Base-by-base conservation (phyloP, 2,888 invertebrate genomes). In the Melanophora roralis region DNA sequence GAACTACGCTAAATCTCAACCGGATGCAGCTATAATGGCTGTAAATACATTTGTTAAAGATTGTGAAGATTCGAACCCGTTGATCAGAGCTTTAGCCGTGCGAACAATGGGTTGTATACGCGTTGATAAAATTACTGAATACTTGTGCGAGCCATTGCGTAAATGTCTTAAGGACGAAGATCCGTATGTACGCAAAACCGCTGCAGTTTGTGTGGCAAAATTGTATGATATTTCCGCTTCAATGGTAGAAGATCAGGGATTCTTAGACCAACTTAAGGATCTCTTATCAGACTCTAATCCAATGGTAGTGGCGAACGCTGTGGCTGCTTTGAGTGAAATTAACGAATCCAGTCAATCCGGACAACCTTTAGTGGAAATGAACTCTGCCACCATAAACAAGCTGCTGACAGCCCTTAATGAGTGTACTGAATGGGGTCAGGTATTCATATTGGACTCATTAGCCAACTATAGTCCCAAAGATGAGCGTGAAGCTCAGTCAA, bases 1-100 rank as follows among this genome's bases (percentile, higher is more conserved):
- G 99, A 99, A 99, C 90, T 99, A 99, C 90, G 99, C 99, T 68
- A 99, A 99, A 91, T 98, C 98, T 67, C 99, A 99, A 90, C 99
- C 99, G 0, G 99, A 99, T 89, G 98, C 99, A 96, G 99, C 99
- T 69, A 99, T 99, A 81, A 98, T 99, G 98, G 99, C 99, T 11
- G 99, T 99, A 75, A 99, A 99, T 91, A 99, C 99, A 7, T 99
- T 99, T 91, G 99, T 99, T 83, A 99, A 98, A 97, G 99, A 99
- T 91, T 99, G 99, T 91, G 99, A 99, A 92, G 99, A 99, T 91
- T 97, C 98, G 11, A 99, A 99, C 92, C 99, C 99, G 34, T 91
- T 99, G 88, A 99, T 99, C 88, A 93, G 99, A 83, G 99, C 99
- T 1, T 91, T 99, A 87, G 99, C 99, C 38, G 99, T 99, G 34